Evolutionary conservation across 2,113 vertebrate genomes (phyloP).

Genomic region (Syngnathus floridae): DNA sequence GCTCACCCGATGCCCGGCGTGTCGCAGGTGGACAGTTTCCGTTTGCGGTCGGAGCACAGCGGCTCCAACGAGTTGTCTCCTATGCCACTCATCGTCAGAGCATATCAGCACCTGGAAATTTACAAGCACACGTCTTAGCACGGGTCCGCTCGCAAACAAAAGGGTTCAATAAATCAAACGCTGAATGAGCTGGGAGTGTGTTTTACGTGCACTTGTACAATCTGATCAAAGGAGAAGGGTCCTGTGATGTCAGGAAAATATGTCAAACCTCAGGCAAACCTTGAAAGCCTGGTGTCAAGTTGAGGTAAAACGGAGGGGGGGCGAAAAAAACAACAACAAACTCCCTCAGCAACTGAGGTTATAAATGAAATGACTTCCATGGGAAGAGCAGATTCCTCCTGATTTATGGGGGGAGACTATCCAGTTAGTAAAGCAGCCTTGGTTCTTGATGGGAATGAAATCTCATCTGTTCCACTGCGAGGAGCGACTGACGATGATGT

Average conservation of each 20-base stretch:
- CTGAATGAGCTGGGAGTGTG: background rate
- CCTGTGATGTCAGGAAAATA: slow-evolving; percentile 10
- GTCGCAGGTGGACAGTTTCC: slow-evolving; percentile 88
- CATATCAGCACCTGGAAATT: slow-evolving; percentile 82
- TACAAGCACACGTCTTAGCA: background rate
- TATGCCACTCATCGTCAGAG: slow-evolving; percentile 87
- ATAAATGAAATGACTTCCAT: slow-evolving; percentile 26
- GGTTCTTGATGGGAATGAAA: slow-evolving; percentile 55
- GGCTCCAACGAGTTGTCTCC: slow-evolving; percentile 87
- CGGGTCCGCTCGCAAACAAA: background rate
- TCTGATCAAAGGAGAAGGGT: slow-evolving; percentile 12
- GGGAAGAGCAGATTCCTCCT: slow-evolving; percentile 30
- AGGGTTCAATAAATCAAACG: background rate
- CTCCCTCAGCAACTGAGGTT: slow-evolving; percentile 2
- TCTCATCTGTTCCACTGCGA: slow-evolving; percentile 60
- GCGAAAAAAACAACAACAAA: slow-evolving; percentile 1
- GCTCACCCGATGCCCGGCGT: slow-evolving; percentile 81
- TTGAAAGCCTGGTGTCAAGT: slow-evolving; percentile 18
- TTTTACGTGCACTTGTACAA: background rate
- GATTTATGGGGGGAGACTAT: slow-evolving; percentile 41
- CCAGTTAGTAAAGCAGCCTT: slow-evolving; percentile 49
- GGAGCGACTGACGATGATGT: slow-evolving; percentile 62
- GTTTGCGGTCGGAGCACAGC: slow-evolving; percentile 85
- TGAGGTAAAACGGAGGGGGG: background rate
- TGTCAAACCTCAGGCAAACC: slow-evolving; percentile 5